These are phyloP conservation scores for Doryteuthis pealeii DNA, from an alignment of 1,140 invertebrate species.

Conservation along the genomic window DNA sequence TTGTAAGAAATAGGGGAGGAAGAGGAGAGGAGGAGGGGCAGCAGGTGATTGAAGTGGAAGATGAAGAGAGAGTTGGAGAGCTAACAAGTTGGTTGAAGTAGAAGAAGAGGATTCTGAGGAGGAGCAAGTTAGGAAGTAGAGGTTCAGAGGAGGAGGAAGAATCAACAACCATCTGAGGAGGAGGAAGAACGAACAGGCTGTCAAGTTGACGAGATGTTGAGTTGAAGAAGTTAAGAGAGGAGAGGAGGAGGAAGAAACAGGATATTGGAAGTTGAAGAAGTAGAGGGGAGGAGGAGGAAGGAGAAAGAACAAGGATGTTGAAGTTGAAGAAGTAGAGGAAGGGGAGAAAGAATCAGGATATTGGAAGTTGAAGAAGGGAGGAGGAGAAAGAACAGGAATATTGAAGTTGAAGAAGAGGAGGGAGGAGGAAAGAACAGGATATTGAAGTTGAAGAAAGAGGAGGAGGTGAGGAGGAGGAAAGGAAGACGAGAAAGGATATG, in stretches of 20 bases:
- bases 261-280: not conserved
- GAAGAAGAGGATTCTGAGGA: not conserved
- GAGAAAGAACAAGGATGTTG: not conserved
- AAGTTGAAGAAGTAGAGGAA: not conserved
- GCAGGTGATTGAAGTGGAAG: not conserved
- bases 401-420: no score
- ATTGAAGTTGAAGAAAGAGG: not conserved
- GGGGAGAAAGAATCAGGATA: not conserved
- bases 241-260: not conserved
- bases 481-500: not conserved
- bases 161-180: not conserved
- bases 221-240: not conserved
- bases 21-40: not conserved
- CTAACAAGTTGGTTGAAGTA: not conserved
- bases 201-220: not conserved
- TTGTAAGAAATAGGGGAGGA: not conserved
- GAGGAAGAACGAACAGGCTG: not conserved
- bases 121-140: not conserved
- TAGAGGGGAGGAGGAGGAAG: not conserved
- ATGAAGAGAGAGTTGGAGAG: not conserved
- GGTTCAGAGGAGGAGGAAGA: not conserved
- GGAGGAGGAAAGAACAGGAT: no score
- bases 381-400: not conserved
- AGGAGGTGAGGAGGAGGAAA: no score
- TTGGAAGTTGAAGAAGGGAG: not conserved